Evolutionary conservation across 2,797 vertebrate genomes (phyloP).

Genomic region (Vultur gryphus): DNA sequence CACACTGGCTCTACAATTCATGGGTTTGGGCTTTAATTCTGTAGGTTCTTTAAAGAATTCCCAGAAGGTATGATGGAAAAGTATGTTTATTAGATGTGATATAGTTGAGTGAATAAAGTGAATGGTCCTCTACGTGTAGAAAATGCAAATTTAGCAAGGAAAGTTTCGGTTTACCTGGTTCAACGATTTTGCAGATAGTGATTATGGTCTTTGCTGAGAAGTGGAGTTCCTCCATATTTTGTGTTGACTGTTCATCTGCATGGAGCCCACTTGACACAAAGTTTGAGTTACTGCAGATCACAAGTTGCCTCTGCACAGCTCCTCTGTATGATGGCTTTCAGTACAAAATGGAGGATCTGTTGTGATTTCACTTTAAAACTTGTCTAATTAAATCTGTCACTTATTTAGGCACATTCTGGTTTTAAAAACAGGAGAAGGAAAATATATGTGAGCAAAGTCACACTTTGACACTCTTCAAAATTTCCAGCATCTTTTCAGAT

Average conservation of each 20-base stretch:
- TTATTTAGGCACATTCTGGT: not conserved
- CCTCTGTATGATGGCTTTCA: not conserved
- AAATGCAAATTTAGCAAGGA: not conserved
- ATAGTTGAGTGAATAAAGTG: not conserved
- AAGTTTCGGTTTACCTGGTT: not conserved
- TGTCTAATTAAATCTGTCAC: not conserved
- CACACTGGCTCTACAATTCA: not conserved
- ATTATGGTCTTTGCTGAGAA: not conserved
- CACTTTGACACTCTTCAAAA: not conserved
- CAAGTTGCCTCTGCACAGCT: not conserved
- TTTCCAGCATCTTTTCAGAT: not conserved
- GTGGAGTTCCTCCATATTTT: not conserved
- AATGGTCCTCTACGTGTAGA: not conserved
- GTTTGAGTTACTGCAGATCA: not conserved
- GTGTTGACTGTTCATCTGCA: not conserved
- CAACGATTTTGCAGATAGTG: not conserved
- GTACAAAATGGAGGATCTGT: not conserved
- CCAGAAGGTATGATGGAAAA: not conserved
- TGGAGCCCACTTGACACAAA: not conserved
- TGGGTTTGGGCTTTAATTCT: not conserved
- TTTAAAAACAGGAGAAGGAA: not conserved
- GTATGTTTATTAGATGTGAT: not conserved
- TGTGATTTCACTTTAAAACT: not conserved
- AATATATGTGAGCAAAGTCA: not conserved
- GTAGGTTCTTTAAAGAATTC: not conserved